Evolutionary conservation across 2,797 vertebrate genomes (phyloP), one percentile per base, ranked within the genome.

Genomic region (Tinamus major): DNA sequence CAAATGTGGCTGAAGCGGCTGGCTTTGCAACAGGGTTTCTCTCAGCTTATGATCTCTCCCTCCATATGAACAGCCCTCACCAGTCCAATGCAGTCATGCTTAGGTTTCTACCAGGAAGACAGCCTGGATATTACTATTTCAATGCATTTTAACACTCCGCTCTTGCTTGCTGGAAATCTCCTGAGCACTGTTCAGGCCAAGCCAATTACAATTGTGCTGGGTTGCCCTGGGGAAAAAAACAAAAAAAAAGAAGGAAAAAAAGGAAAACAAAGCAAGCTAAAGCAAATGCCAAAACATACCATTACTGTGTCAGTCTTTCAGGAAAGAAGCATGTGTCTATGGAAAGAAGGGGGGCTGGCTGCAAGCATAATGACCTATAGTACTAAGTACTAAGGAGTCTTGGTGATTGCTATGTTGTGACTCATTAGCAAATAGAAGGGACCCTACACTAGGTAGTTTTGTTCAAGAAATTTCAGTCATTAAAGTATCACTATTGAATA

Each of bases 161-260:
- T 6, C n/a, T 72, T 61, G 61, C 69, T 80, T 67, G 72, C 63
- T 84, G 67, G 72, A 81, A 62, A 41, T 92, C 76, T 93, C 79
- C 51, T 72, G 69, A 75, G 49, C 62, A 1, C 33, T 48, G n/a
- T 51, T 91, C 59, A 81, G 79, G 70, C 27, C 72, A 63, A 89
- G 76, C 55, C 87, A 82, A 79, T 93, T 83, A 81, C 61, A 79
- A 56, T 56, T 72, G 58, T 75, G 65, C 55, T 91, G 83, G 67
- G 42, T 39, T 17, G 42, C 42, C 65, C 15, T 41, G 67, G 29
- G 26, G 26, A 95, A 49, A 7, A 51, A 4, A 13, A 26, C 94
- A 49, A 7, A 51, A 4, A 13, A 26, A 26, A 26, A 51, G 26
- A 14, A 12, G 12, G 6, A 7, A 13, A 14, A 26, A 14, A 42